phyloP scores from a whole-genome alignment of 1,140 invertebrate genomes.

The Drosophila seguyi region DNA sequence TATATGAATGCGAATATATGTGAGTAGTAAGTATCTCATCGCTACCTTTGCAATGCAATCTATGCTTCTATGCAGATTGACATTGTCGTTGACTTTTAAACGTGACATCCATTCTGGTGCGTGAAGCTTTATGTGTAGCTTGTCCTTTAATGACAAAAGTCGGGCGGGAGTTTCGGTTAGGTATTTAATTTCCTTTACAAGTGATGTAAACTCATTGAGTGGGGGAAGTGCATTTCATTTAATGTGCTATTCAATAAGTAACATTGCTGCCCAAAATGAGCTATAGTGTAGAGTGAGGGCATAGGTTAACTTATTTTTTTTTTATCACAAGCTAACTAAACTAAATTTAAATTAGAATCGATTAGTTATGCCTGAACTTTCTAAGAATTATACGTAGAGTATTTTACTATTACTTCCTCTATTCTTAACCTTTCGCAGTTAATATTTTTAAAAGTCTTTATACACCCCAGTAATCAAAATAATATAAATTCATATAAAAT shows the following conservation, averaged over 20 bases:
- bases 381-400: neutral
- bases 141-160: constrained; percentile 74
- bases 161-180: constrained; percentile 33
- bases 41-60: constrained; percentile 89
- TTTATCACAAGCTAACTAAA: neutral
- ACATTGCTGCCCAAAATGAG: neutral
- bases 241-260: neutral
- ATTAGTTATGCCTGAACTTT: no score
- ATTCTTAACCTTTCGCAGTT: neutral
- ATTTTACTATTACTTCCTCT: neutral
- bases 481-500: neutral
- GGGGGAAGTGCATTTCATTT: constrained; percentile 10
- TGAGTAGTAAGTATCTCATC: constrained; percentile 34
- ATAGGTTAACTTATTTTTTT: neutral
- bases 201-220: constrained; percentile 10
- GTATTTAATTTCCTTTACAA: constrained; percentile 9
- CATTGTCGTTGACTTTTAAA: constrained; percentile 86
- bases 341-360: neutral
- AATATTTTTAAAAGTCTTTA: neutral
- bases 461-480: neutral
- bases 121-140: constrained; percentile 86
- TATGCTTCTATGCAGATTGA: constrained; percentile 88
- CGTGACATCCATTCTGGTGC: constrained; percentile 88
- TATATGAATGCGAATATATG: constrained; percentile 18
- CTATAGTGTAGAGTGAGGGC: neutral